phyloP scores from a whole-genome alignment of 2,797 vertebrate species.

The Sebastes nivosus region DNA sequence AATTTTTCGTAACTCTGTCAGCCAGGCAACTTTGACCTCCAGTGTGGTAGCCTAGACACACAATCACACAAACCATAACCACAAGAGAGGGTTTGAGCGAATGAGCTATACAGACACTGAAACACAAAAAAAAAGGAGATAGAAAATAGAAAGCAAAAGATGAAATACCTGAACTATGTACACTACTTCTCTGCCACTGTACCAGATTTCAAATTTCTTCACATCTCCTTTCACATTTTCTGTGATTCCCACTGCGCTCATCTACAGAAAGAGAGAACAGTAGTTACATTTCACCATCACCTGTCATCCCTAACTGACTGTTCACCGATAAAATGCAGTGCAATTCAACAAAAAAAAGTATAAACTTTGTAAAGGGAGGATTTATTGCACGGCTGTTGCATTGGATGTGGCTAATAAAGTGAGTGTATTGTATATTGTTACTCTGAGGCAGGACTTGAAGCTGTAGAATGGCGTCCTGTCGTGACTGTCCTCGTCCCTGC shows the following conservation, averaged over 20 bases:
- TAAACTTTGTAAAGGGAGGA: background rate
- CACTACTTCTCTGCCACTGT: conserved; percentile 92
- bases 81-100: background rate
- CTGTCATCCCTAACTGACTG: background rate
- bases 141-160: background rate
- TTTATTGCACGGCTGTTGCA: background rate
- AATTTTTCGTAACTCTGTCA: conserved; percentile 91
- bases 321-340: background rate
- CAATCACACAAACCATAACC: background rate
- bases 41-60: conserved; percentile 86
- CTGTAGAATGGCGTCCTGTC: conserved; percentile 92
- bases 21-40: conserved; percentile 92
- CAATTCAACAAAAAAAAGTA: background rate
- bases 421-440: conserved; percentile 66
- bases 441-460: conserved; percentile 95
- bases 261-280: conserved; percentile 76
- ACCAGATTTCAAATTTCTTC: conserved; percentile 98
- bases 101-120: background rate
- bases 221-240: conserved; percentile 95
- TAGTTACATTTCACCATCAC: background rate
- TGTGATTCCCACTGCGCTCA: conserved; percentile 93
- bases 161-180: conserved; percentile 92
- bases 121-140: background rate
- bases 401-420: background rate
- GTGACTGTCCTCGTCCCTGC: conserved; percentile 87